phyloP scores from a whole-genome alignment of 2,113 vertebrate species.

The Xiphophorus hellerii region DNA sequence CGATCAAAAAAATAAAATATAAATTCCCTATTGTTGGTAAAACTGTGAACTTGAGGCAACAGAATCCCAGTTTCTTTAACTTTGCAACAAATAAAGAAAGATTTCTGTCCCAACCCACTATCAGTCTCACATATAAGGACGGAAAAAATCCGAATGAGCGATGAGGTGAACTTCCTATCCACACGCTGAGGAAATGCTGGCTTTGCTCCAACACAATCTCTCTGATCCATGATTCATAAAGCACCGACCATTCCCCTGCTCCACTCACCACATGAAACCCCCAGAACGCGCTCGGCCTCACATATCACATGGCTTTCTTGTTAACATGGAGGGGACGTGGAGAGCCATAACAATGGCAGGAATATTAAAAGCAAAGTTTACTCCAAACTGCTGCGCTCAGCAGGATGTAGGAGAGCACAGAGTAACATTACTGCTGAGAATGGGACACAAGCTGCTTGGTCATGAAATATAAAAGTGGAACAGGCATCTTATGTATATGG shows the following conservation, averaged over 20 bases:
- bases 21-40: no score
- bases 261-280: conserved; percentile 47
- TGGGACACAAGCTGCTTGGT: conserved; percentile 6
- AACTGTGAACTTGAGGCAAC: no score
- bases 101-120: no score
- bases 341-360: conserved; percentile 56
- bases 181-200: conserved; percentile 33
- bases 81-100: no score
- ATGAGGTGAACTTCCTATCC: conserved; percentile 33
- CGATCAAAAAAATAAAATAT: no score
- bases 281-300: conserved; percentile 28
- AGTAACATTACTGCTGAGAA: conserved; percentile 28
- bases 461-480: conserved; percentile 2
- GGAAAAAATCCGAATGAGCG: neutral
- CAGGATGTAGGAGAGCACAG: conserved; percentile 16
- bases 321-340: conserved; percentile 29
- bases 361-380: conserved; percentile 55
- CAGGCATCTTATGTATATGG: conserved; percentile 10
- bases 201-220: conserved; percentile 32
- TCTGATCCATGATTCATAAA: conserved; percentile 53
- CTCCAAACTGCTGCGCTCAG: conserved; percentile 38
- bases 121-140: neutral
- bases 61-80: no score
- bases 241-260: conserved; percentile 42
- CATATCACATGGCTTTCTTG: conserved; percentile 57